Evolutionary conservation across 2,888 invertebrate species (phyloP).

Genomic region (Leptopilina syphax): DNA sequence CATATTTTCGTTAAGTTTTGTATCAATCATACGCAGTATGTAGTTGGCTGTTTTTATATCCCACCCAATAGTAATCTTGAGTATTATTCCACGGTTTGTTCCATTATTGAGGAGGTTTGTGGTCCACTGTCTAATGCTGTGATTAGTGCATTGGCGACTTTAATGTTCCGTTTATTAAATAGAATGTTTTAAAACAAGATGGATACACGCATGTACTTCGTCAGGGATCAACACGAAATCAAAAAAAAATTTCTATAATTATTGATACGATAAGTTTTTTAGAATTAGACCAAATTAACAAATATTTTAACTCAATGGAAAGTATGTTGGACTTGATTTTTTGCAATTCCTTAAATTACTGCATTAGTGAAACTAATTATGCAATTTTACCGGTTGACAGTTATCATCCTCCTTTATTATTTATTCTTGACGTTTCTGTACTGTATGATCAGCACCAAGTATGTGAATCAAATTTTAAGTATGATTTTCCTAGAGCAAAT

Average conservation of each 20-base stretch:
- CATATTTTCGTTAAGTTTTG: background rate
- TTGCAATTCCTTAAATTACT: background rate
- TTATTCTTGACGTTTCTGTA: background rate
- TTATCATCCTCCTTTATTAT: background rate
- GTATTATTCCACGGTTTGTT: background rate
- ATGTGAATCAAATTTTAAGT: background rate
- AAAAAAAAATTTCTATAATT: background rate
- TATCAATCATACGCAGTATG: background rate
- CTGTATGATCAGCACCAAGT: background rate
- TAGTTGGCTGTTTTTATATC: background rate
- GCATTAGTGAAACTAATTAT: background rate
- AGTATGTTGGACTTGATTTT: background rate
- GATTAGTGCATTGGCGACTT: background rate
- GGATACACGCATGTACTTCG: background rate
- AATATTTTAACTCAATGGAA: background rate
- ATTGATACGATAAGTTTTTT: background rate
- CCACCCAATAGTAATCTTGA: background rate
- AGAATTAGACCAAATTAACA: background rate
- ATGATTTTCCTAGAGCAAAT: background rate
- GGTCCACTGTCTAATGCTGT: background rate
- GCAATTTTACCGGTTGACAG: background rate
- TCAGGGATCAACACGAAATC: background rate
- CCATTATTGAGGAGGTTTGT: background rate
- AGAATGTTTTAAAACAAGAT: background rate
- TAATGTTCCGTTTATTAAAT: background rate